Base-by-base conservation (phyloP, 2,797 vertebrate genomes). In the Pantherophis vulpinus region DNA sequence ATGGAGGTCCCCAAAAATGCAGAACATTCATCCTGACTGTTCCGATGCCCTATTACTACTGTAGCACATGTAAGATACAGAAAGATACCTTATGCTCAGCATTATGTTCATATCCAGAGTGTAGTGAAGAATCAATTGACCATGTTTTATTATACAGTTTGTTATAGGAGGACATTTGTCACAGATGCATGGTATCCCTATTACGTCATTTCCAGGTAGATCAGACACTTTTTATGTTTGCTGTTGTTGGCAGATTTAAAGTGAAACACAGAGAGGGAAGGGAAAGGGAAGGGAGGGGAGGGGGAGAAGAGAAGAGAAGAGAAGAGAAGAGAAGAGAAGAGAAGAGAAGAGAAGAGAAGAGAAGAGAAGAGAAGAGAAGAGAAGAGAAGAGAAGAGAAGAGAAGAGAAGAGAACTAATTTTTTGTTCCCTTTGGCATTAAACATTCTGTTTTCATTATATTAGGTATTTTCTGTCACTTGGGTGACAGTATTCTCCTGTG, bases 401-500 rank as follows among this genome's bases (percentile, higher is more conserved):
- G 90, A 86, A 93, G 92, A 60, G 29, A 94, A 94, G 94, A 94
- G 0, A 0, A 66, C 0, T 0, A 94, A 91, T 96, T 94, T 92
- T 96, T 88, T 91, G 92, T 95, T 93, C 23, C 0, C 91, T 95
- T 92, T 89, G 61, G 18, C 91, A 96, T 91, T 94, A 97, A 96
- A 97, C 95, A 96, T 97, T 96, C 96, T 95, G 89, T 97, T 97
- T 95, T 94, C 94, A 93, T 95, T 95, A 94, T 97, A 94, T 95
- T 90, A 66, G 96, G 95, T 96, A 94, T 96, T 97, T 96, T 5
- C 58, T 96, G 96, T 97, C 97, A 93, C 97, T 94, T 96, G 96
- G 97, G 97, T 97, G 97, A 96, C 96, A 95, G 95, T 96, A 96
- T 95, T 96, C 97, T 96, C 96, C 96, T 93, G 63, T 94, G 96